These are phyloP conservation scores for Enchytraeus crypticus DNA, from an alignment of 2,888 invertebrate species.

Conservation along the genomic window DNA sequence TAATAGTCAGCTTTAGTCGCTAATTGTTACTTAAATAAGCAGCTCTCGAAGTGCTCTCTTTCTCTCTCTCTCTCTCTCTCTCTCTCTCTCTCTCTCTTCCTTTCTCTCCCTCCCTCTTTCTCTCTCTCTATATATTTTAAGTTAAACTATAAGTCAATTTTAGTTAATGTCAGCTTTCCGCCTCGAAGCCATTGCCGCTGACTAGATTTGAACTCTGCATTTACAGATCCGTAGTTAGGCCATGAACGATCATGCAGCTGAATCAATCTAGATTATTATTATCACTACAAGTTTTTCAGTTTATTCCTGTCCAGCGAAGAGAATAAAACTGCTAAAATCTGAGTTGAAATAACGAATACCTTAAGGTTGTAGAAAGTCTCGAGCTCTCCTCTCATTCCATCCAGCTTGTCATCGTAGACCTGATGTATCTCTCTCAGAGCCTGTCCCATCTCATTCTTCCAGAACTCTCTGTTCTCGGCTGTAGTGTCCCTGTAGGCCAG, in stretches of 20 bases:
- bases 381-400: slow-evolving; percentile 49
- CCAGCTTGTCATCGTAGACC: slow-evolving; percentile 51
- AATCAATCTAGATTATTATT: too few species aligned
- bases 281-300: too few species aligned
- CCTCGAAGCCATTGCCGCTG: too few species aligned
- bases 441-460: slow-evolving; percentile 52
- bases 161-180: background rate
- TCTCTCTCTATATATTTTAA: background rate
- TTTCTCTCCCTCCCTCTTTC: background rate
- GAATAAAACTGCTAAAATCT: too few species aligned
- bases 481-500: slow-evolving; percentile 1
- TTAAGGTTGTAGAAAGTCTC: slow-evolving; percentile 53
- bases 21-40: background rate
- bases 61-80: background rate
- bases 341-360: slow-evolving; percentile 37
- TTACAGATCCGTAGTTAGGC: too few species aligned
- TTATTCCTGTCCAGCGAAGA: too few species aligned
- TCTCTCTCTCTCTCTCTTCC: background rate
- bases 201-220: too few species aligned
- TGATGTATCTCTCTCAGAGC: slow-evolving; percentile 53
- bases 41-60: background rate
- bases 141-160: background rate
- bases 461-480: slow-evolving; percentile 52
- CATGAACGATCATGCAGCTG: too few species aligned
- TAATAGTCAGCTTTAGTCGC: background rate